Evolutionary conservation across 2,797 vertebrate genomes (phyloP).

Genomic region (Gymnothorax javanicus): DNA sequence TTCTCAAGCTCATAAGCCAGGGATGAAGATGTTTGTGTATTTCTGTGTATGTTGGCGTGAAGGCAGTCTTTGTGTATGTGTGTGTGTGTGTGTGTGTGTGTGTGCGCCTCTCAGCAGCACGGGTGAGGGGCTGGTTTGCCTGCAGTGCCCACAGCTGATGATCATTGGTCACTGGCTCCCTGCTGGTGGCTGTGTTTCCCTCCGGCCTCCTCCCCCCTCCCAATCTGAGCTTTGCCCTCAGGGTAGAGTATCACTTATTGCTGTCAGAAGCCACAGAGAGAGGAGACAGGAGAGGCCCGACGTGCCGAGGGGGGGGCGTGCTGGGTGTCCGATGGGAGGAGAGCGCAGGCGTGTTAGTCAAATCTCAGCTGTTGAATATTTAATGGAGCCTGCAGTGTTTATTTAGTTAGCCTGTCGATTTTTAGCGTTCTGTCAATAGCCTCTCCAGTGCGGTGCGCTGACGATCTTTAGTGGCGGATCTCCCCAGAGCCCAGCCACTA

Average conservation of each 20-base stretch:
- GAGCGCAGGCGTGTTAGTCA: constrained; percentile 80
- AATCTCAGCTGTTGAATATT: constrained; percentile 99
- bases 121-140: constrained; percentile 65
- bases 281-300: constrained; percentile 10
- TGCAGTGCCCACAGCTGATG: constrained; percentile 72
- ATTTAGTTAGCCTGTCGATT: constrained; percentile 99
- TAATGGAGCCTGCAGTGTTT: constrained; percentile 95
- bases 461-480: constrained; percentile 96
- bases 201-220: constrained; percentile 59
- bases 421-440: constrained; percentile 99
- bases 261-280: constrained; percentile 69
- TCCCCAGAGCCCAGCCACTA: constrained; percentile 90
- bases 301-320: constrained; percentile 57
- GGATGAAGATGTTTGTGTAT: neutral
- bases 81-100: neutral
- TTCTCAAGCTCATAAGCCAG: neutral
- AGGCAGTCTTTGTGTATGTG: neutral
- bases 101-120: constrained; percentile 51
- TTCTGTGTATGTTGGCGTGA: neutral
- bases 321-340: constrained; percentile 54
- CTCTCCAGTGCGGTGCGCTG: constrained; percentile 88
- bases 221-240: constrained; percentile 68
- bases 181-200: constrained; percentile 58
- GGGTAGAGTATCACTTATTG: constrained; percentile 79
- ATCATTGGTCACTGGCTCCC: constrained; percentile 75